phyloP scores from a whole-genome alignment of 1,140 invertebrate genomes.

The Lethrus apterus region DNA sequence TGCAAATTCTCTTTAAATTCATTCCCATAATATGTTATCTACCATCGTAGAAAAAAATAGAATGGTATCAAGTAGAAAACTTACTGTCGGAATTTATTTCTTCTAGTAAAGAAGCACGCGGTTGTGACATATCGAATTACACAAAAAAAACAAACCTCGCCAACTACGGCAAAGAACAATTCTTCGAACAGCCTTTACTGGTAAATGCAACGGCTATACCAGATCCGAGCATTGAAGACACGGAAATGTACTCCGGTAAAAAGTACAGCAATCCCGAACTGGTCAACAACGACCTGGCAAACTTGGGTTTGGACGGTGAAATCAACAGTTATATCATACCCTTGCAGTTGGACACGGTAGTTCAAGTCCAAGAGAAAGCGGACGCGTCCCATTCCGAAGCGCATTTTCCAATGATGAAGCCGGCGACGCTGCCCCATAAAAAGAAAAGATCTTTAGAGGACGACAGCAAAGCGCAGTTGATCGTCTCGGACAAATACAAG shows the following conservation, averaged over 20 bases:
- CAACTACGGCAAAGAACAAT: constrained; percentile 4
- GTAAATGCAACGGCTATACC: not conserved
- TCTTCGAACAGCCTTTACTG: not conserved
- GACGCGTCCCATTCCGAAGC: not conserved
- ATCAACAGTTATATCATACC: constrained; percentile 8
- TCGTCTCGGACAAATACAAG: constrained; percentile 15
- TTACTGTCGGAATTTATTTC: no score
- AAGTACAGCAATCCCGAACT: constrained; percentile 1
- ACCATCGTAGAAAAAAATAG: no score
- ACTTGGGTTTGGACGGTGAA: not conserved
- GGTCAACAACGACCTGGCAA: not conserved
- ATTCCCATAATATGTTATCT: no score
- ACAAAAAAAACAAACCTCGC: not conserved
- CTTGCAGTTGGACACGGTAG: not conserved
- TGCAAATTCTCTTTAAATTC: no score
- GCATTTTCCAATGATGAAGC: not conserved
- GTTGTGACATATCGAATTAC: no score
- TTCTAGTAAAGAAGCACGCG: no score
- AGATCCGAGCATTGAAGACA: constrained; percentile 2
- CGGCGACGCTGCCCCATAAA: not conserved
- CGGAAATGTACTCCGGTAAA: constrained; percentile 1
- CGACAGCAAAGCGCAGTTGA: not conserved
- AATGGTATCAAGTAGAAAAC: no score
- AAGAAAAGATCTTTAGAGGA: not conserved
- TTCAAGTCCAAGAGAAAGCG: not conserved